Evolutionary conservation across 2,113 vertebrate species (phyloP), one percentile per base, ranked within the genome.

Genomic region (Grantiella picta): DNA sequence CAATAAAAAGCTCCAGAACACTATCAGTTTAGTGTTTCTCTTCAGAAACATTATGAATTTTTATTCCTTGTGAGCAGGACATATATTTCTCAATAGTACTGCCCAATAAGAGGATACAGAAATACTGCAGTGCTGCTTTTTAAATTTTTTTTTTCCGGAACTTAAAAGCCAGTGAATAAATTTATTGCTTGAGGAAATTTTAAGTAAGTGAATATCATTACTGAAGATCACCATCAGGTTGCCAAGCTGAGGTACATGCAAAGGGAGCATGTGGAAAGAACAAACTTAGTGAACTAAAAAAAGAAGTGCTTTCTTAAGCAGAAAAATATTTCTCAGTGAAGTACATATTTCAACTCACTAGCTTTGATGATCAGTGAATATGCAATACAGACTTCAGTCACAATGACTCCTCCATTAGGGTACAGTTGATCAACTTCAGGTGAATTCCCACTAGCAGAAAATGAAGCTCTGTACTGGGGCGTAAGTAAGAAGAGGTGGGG

Each of bases 151-250:
- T 90, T 29, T 47, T 4, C 10, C 24, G 50, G 6, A 52, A 9
- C 36, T 95, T 82, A 89, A 72, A 90, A 56, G 11, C 11, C 14
- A 59, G 57, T 54, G 84, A 86, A 89, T 57, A 91, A 68, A 92
- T 94, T 72, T 92, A 15, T 47, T 93, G 59, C 80, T 90, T 87
- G 65, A 81, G 53, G 70, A 87, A 86, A 86, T 95, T 56, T 82
- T 81, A 79, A 89, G 17, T 61, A 64, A 86, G 31, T 86, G 60
- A 90, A 69, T 84, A 45, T 73, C 44, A 49, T 82, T 89, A 79
- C 15, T 78, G 47, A 89, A 93, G 75, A 94, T 64, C 78, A 73
- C 72, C 63, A 77, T 87, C 72, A 66, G 38, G 17, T 71, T 86
- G 33, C 71, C 66, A 90, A 86, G n/a, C 40, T 88, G 71, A 95